These are phyloP conservation scores for Gymnobelideus leadbeateri DNA, from an alignment of 2,113 vertebrate species.

Conservation along the genomic window DNA sequence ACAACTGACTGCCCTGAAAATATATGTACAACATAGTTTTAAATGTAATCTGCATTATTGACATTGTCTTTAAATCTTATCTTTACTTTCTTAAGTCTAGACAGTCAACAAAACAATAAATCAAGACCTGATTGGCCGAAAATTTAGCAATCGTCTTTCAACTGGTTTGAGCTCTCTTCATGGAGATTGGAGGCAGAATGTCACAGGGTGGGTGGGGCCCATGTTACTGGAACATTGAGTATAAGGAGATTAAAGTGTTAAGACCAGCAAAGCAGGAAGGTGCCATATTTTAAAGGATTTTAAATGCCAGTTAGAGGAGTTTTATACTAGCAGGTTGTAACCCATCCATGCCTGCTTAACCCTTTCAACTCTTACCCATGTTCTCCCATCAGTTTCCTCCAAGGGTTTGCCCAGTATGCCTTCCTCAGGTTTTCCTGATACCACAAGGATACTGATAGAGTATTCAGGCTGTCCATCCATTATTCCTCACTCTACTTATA, in stretches of 20 bases:
- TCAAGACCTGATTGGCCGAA: neutral
- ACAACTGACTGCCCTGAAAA: neutral
- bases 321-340: neutral
- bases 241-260: neutral
- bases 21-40: neutral
- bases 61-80: neutral
- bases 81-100: neutral
- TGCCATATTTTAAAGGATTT: neutral
- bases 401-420: neutral
- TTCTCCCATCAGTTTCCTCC: neutral
- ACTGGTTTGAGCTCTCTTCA: neutral
- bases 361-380: neutral
- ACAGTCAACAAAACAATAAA: neutral
- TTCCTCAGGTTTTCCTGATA: neutral
- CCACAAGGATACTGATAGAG: neutral
- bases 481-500: neutral
- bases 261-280: neutral
- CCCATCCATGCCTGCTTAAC: neutral
- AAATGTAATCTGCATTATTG: neutral
- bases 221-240: neutral
- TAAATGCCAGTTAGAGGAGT: neutral
- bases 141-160: neutral
- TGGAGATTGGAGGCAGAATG: neutral
- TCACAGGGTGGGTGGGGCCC: neutral
- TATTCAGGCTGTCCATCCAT: neutral